Base-by-base conservation (phyloP, 2,113 vertebrate species). In the Lophochroa leadbeateri region DNA sequence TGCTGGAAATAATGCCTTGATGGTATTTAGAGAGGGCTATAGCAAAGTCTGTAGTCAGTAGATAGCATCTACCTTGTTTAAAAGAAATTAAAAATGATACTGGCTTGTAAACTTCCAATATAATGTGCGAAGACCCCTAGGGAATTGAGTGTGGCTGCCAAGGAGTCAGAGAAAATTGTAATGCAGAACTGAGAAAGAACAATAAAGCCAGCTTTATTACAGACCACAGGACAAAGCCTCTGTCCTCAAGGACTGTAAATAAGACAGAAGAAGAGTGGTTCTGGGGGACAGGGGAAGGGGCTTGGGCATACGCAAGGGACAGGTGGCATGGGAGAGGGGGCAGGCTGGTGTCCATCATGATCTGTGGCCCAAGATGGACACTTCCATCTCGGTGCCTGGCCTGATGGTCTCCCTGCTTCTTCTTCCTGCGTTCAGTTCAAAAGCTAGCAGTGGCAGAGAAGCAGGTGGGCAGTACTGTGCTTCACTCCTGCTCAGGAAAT, bases 241-340 rank as follows among this genome's bases (percentile, higher is more conserved):
- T 94, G 39, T 90, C 72, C 50, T 68, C 44, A 7, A 67, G 60
- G 78, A 63, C 43, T 57, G 21, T 89, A 88, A 95, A 90, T 63
- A 71, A 94, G 24, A 23, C 10, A 41, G 68, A 69, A 41, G 50
- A 7, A 65, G 67, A 43, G 11, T 4, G 14, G 68, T 90, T 90
- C 57, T 0, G 1, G 77, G 43, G 52, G 20, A 37, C 28, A 35
- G n/a, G 4, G 43, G 11, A 47, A 64, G 57, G n/a, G 21, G 2
- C 17, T 52, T 41, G 35, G 15, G 18, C 0, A 3, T 37, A 4
- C 1, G 3, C 1, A 5, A 37, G 25, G 16, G 12, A 7, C 1
- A 11, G 27, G 21, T 29, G 4, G 10, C 14, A 0, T 6, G 1
- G 3, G 6, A 5, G 0, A 1, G 7, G 13, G 41, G 28, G 2